Evolutionary conservation across 2,797 vertebrate species (phyloP).

Genomic region (Bucorvus abyssinicus): DNA sequence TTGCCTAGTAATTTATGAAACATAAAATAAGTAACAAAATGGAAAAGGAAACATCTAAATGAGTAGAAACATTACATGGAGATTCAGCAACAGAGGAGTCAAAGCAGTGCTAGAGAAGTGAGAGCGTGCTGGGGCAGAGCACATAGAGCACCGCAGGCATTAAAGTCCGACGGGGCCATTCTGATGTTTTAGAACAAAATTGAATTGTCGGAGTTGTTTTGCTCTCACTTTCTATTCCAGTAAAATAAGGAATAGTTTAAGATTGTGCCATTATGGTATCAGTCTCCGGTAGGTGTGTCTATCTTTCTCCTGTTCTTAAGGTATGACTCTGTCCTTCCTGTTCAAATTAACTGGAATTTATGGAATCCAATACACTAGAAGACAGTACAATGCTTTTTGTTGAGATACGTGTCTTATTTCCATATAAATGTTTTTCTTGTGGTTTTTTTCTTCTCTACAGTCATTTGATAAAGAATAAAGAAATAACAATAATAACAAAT

Average conservation of each 20-base stretch:
- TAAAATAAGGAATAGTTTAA: background rate
- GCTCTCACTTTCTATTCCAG: background rate
- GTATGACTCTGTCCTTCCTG: background rate
- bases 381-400: background rate
- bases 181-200: background rate
- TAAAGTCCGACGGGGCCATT: background rate
- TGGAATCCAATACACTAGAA: background rate
- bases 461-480: background rate
- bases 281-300: background rate
- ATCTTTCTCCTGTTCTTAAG: background rate
- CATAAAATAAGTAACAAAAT: background rate
- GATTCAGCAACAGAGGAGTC: background rate
- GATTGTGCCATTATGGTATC: background rate
- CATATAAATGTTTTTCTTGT: background rate
- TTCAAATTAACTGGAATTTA: background rate
- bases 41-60: background rate
- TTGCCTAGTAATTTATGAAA: background rate
- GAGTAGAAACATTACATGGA: background rate
- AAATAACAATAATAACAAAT: background rate
- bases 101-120: background rate
- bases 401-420: background rate
- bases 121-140: background rate
- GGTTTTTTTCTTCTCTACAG: background rate
- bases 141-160: background rate
- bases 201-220: background rate